These are phyloP conservation scores for Diabrotica virgifera DNA, from an alignment of 1,140 invertebrate species.

Conservation along the genomic window DNA sequence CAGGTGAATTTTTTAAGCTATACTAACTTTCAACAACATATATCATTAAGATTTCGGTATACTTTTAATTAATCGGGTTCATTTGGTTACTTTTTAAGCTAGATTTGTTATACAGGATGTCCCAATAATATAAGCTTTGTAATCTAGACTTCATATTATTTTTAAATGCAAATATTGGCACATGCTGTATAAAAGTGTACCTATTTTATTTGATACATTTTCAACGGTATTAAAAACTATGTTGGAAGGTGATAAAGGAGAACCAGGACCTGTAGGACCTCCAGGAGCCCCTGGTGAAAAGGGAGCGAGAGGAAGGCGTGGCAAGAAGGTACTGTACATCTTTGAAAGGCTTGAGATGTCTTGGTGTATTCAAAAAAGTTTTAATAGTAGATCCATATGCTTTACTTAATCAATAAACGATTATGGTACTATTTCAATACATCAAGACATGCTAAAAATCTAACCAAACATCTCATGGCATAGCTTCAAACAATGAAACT, in stretches of 20 bases:
- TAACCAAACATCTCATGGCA: slow-evolving; percentile 45
- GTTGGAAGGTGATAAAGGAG: slow-evolving; percentile 74
- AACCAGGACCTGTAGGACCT: slow-evolving; percentile 68
- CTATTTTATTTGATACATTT: too few relatives aligned
- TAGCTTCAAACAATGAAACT: slow-evolving; percentile 39
- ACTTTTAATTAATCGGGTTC: too few relatives aligned
- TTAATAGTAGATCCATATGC: too few relatives aligned
- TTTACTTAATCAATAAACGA: too few relatives aligned
- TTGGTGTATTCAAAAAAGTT: slow-evolving; percentile 9
- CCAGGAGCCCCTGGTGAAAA: slow-evolving; percentile 71
- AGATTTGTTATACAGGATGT: too few relatives aligned
- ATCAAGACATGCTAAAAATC: slow-evolving; percentile 10
- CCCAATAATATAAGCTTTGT: neutral
- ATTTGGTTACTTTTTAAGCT: too few relatives aligned
- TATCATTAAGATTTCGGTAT: too few relatives aligned
- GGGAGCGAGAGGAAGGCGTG: slow-evolving; percentile 77
- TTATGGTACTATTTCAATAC: too few relatives aligned
- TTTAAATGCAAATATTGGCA: neutral
- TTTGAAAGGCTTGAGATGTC: slow-evolving; percentile 23
- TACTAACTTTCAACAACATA: too few relatives aligned
- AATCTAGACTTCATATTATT: neutral
- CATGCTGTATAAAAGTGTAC: too few relatives aligned
- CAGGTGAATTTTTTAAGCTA: slow-evolving; percentile 58
- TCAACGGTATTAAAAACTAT: neutral
- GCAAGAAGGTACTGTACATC: slow-evolving; percentile 72